Conservation (phyloP, 2,888 invertebrate species). For the Oxycera nigricornis region DNA sequence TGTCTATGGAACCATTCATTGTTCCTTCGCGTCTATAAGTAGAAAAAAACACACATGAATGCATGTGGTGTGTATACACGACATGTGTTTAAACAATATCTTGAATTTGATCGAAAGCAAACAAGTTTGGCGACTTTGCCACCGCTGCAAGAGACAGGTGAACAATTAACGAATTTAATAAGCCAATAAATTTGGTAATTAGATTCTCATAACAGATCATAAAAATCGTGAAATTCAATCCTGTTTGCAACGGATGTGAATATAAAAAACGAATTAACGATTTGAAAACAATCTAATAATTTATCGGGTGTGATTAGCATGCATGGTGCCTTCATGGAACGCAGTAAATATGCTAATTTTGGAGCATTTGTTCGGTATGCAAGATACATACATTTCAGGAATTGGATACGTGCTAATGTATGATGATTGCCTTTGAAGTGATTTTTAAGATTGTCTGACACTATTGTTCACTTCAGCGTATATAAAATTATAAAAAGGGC, state of each 20-base stretch:
- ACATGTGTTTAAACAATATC: neutral
- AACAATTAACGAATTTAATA: constrained; percentile 32
- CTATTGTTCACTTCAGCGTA: no score
- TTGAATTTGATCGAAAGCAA: neutral
- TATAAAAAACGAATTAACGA: constrained; percentile 45
- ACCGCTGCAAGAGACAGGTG: constrained; percentile 1
- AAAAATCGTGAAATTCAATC: constrained; percentile 39
- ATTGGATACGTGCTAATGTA: no score
- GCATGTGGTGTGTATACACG: neutral
- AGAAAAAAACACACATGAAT: neutral
- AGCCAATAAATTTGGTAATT: constrained; percentile 21
- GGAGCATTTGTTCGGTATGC: neutral
- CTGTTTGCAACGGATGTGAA: constrained; percentile 48
- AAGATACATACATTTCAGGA: no score
- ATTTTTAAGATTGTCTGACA: no score
- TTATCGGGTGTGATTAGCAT: constrained; percentile 15
- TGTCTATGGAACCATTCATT: neutral
- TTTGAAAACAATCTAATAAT: constrained; percentile 45
- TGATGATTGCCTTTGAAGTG: no score
- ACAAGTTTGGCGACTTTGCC: constrained; percentile 11
- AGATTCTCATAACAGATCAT: constrained; percentile 29
- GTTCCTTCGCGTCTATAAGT: neutral
- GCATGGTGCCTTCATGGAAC: neutral
- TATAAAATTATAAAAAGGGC: no score
- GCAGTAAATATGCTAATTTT: neutral